Base-by-base conservation (phyloP, 64 coral and sea anemone genomes). In the Montipora foliosa region DNA sequence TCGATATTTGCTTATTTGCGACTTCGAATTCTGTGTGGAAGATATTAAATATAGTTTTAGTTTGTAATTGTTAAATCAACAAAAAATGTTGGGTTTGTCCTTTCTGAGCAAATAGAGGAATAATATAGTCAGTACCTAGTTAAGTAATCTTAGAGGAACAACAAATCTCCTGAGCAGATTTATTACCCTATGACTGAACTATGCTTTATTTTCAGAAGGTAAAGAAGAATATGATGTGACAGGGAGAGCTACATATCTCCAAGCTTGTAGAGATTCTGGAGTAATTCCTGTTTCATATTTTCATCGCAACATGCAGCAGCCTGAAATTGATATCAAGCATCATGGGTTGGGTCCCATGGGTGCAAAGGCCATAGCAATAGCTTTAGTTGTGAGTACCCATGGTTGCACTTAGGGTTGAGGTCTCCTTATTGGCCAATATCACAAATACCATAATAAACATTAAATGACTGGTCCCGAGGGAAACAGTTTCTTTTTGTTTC, bases 221-320 rank as follows among this genome's bases (percentile, higher is more conserved):
- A 99, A 99, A 96, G 98, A 99, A 74, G 98, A 99, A 44, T 99
- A 96, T 92, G 98, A 99, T 83, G 92, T 99, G 2, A 99, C 95
- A 14, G 98, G 98, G 75, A 96, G 89, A 70, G 89, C 92, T 14
- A 96, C 98, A 9, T 99, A 99, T 74, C 68, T 99, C 17, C 98
- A 99, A 81, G 98, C 98, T 52, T 99, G 95, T 25, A 68, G 85
- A n/a, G 92, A 94, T 2, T 82, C 92, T 29, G 93, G 85, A 21
- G 98, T 99, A 37, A 94, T 99, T 13, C 98, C 98, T 16, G 98
- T 84, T 21, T 99, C 98, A 37, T 99, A 80, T 78, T 99, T 99
- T 81, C 88, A 96, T 52, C 92, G 98, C 22, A 94, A 99, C 75
- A 80, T 99, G 86, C 95, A 94, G 80, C 60, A 92, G 67, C 50